Percentiles rank a stretch among this genome's conserved stretches.
Evolutionary conservation across 2,797 vertebrate genomes (phyloP).

Genomic region (Sitta carolinensis): DNA sequence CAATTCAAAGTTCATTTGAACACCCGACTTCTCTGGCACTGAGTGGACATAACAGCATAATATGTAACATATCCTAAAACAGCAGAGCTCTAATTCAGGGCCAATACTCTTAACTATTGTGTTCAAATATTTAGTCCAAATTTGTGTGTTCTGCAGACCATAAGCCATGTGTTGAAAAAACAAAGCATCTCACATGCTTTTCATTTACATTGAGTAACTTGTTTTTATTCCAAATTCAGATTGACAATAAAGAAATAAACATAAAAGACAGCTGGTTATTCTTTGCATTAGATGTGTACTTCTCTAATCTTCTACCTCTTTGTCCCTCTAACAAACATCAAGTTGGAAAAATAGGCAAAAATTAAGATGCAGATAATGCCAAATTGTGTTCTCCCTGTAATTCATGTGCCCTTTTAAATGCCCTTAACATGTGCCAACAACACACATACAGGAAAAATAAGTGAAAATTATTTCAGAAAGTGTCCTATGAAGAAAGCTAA

Average conservation of each 20-base stretch:
- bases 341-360: neutral
- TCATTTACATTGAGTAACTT: neutral
- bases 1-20: neutral
- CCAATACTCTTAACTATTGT: neutral
- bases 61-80: neutral
- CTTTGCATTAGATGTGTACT: neutral
- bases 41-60: neutral
- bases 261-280: neutral
- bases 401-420: neutral
- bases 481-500: accelerated
- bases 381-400: neutral
- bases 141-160: neutral
- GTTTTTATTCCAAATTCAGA: neutral
- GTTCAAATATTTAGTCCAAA: neutral
- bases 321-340: neutral
- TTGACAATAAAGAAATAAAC: neutral
- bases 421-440: neutral
- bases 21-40: neutral
- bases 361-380: neutral
- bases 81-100: neutral
- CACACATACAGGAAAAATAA: accelerated
- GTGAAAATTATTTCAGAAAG: neutral
- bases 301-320: neutral
- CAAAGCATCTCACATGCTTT: neutral
- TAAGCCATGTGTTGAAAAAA: neutral